Evolutionary conservation across 2,797 vertebrate genomes (phyloP), one percentile per base, ranked within the genome.

Genomic region (Darevskia nairensis): DNA sequence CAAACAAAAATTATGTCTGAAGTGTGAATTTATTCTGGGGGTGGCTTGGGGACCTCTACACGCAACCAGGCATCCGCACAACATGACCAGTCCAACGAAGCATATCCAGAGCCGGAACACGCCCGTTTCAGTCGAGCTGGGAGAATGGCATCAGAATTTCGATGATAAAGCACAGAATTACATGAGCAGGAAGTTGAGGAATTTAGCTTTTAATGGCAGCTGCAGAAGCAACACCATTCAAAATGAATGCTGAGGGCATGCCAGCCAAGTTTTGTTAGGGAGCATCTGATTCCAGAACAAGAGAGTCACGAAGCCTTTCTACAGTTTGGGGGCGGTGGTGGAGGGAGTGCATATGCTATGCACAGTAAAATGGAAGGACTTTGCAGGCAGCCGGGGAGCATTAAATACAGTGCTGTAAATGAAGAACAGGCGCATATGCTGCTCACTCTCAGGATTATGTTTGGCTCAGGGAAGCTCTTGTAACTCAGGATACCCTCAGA

Each of bases 311-410:
- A 55, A 17, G 0, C 59, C 1, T 66, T 90, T 78, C 74, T 76
- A 81, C 66, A 87, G 23, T 71, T 71, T 61, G 39, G 32, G 64
- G 64, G 19, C 4, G 5, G 23, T 8, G 64, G 6, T 71, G 46
- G 44, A 41, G 17, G 7, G 86, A 71, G 6, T 2, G 35, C 17
- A 27, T 74, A 21, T 0, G 4, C 2, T 39, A 27, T 11, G 13
- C 23, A 55, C 29, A 39, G 44, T 19, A 86, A 55, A 27, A 84
- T 1, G 80, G 71, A 89, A 23, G n/a, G 85, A 61, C 3, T 29
- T 6, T 84, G 80, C 61, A 88, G 87, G 83, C 41, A 79, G 44
- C 77, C 21, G 19, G 19, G 0, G 41, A 80, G 86, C 61, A 88
- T 81, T 1, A 15, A 72, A 77, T 77, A 46, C 1, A 91, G 41